Percentiles rank a stretch among this genome's conserved stretches.
Evolutionary conservation across 2,113 vertebrate species (phyloP).

Genomic region (Cepphus grylle): DNA sequence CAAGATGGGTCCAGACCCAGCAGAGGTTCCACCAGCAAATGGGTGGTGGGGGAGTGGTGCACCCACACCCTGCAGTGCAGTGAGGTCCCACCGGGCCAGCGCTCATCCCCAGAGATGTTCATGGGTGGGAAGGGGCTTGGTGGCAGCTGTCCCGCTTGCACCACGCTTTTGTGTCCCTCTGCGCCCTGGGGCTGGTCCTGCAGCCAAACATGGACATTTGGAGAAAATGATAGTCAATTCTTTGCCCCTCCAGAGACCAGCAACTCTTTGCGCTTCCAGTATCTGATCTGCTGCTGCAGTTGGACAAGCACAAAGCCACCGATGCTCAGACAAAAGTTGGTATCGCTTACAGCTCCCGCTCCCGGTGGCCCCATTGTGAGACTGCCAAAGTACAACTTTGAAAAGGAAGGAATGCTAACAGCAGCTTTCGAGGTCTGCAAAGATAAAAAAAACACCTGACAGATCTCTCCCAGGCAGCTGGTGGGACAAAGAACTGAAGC

Average conservation of each 20-base stretch:
- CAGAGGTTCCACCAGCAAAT: not conserved
- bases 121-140: not conserved
- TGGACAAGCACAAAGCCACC: not conserved
- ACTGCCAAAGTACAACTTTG: not conserved
- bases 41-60: rapidly evolving
- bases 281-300: not conserved
- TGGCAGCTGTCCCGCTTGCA: not conserved
- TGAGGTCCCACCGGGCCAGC: rapidly evolving
- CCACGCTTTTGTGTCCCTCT: rapidly evolving
- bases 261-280: not conserved
- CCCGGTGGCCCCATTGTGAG: rapidly evolving
- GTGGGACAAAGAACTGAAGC: not conserved
- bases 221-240: rapidly evolving
- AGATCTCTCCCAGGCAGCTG: not conserved
- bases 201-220: rapidly evolving
- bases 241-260: not conserved
- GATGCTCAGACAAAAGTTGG: not conserved
- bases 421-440: not conserved
- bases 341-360: not conserved
- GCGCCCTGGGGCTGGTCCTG: rapidly evolving
- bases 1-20: not conserved
- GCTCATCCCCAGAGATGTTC: rapidly evolving
- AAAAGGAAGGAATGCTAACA: not conserved
- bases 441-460: not conserved
- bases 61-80: too few relatives aligned